Percentiles rank a stretch among this genome's conserved stretches.
Conservation (phyloP, 2,797 vertebrate genomes). For the Paramormyrops hopkinsi region DNA sequence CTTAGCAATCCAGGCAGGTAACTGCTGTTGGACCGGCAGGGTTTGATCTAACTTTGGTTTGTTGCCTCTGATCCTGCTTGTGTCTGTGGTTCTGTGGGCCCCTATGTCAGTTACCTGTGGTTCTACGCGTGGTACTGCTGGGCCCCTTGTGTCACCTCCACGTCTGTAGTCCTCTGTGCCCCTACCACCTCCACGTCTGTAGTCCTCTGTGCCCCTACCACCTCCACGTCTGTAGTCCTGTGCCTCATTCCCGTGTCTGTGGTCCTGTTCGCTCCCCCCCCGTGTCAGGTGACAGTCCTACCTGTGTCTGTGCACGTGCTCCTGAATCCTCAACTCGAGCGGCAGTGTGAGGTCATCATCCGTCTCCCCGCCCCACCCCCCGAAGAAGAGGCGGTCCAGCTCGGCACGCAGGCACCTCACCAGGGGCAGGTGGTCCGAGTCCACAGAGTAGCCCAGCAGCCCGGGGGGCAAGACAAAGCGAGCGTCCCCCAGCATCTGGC, state of each 20-base stretch:
- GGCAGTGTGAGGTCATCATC: constrained; percentile 39
- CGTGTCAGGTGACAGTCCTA: constrained; percentile 30
- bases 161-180: too few relatives aligned
- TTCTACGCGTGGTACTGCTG: too few relatives aligned
- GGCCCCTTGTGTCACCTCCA: neutral
- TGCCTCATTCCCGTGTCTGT: neutral
- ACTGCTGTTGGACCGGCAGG: neutral
- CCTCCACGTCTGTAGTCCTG: neutral
- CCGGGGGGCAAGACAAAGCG: constrained; percentile 56
- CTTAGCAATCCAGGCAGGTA: neutral
- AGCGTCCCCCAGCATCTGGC: constrained; percentile 52
- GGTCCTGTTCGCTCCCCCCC: neutral
- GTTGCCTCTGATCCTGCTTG: neutral
- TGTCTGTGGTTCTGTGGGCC: neutral
- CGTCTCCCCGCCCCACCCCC: constrained; percentile 38
- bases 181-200: neutral
- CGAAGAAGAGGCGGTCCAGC: constrained; percentile 60
- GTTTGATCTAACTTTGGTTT: neutral
- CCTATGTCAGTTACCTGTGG: neutral
- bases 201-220: neutral
- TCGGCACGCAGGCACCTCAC: constrained; percentile 53
- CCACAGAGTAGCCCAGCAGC: constrained; percentile 59
- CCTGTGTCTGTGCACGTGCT: constrained; percentile 71
- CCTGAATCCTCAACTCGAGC: constrained; percentile 56
- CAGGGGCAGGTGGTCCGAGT: constrained; percentile 68